Evolutionary conservation across 2,113 vertebrate species (phyloP), one percentile per base, ranked within the genome.

Genomic region (Prochilodus magdalenae): DNA sequence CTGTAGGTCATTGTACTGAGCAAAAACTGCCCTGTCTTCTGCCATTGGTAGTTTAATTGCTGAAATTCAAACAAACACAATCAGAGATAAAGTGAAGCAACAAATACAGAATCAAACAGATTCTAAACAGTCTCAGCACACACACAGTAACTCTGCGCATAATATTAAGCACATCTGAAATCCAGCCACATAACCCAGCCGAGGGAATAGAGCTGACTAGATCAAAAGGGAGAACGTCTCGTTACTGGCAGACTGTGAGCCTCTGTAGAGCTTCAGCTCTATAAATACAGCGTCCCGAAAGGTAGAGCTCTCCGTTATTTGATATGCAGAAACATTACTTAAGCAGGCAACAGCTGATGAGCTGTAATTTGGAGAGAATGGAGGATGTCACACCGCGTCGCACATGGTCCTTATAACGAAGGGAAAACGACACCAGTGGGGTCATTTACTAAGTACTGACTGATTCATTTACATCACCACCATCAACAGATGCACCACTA

Each of bases 21-120:
- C 91, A 99, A 96, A 93, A 99, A 98, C 87, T 99, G 98, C 76
- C 98, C 98, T 47, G 96, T 98, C 93, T 99, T 99, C 94, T 98
- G 95, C 98, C 98, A 99, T 67, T 99, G 98, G 93, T 95, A 97
- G 86, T 96, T 98, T 59, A 99, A 93, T 84, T 97, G 96, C 97
- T 98, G 90, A 88, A 87, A 92, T 87, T 87, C 62, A 86, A 87
- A 83, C 78, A 80, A 75, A 84, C 29, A 83, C 20, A 80, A 24
- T 15, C 1, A 36, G 0, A 53, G 11, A 27, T 72, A 27, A 57
- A 59, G 15, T 5, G 49, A 30, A 26, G 44, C 33, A 72, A 72
- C 69, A 73, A 15, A 71, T 4, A 60, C 12, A 24, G n/a, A 57
- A 0, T 30, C 12, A 57, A n/a, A 30, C 33, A 71, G 5, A 15